Evolutionary conservation across 2,888 invertebrate species (phyloP), one percentile per base, ranked within the genome.

Genomic region (Deladenus siricidicola): DNA sequence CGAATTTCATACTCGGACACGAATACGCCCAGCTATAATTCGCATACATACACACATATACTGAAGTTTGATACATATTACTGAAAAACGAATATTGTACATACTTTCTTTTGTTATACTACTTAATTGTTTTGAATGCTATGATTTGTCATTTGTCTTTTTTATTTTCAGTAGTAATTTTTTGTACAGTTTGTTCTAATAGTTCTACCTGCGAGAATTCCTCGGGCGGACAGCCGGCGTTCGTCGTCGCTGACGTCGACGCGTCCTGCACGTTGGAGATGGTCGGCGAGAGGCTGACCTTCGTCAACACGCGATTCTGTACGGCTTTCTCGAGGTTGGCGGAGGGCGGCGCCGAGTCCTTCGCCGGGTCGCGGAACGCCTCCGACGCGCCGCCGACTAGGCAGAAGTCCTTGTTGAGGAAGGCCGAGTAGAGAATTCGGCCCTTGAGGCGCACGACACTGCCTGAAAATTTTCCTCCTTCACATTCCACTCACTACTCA

Each of bases 361-460:
- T 70, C 28, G 50, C 66, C 23, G 64, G 64, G 79, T 93, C 93
- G 10, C 23, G 24, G 8, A 29, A 53, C 3, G 19, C 30, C 82
- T 93, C 93, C 79, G 86, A 89, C 47, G 89, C 86, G 79, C 88
- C 88, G 64, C 89, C 89, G 79, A 94, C 88, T 73, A 94, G 85
- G 79, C 88, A 86, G 79, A 94, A 94, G 79, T 88, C 89, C 80
- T 89, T 89, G 84, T 98, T 94, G 80, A 98, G 85, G 84, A 98
- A 96, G 69, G 90, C 89, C 86, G 94, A 89, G 70, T 88, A 86
- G 78, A 93, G 83, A 79, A 96, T 89, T 80, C 90, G 87, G 76
- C 94, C 96, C 83, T 91, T 93, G 82, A 96, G 85, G 82, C 92
- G 87, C 84, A 93, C 92, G 80, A 93, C 87, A 74, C 91, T 90